A percentile compares a stretch with the other conserved stretches of the same genome.
phyloP scores from a whole-genome alignment of 2,888 invertebrate species.

The Escarpia spicata region DNA sequence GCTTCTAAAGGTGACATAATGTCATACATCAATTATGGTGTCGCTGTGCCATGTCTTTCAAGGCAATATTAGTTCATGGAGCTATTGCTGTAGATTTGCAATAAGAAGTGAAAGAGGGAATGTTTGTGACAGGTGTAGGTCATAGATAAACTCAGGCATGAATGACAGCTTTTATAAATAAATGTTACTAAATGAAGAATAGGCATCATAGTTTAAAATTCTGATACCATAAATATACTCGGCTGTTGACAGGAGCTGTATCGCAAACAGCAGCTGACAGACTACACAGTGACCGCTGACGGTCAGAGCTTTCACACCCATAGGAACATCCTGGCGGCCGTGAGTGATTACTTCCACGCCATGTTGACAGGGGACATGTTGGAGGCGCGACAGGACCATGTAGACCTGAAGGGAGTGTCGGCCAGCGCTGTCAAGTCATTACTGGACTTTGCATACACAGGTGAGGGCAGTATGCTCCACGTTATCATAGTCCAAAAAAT shows the following conservation, averaged over 20 bases:
- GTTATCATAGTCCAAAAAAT: not conserved
- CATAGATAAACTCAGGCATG: no score
- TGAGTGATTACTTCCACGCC: constrained; percentile 36
- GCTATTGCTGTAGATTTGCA: no score
- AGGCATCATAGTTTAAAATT: no score
- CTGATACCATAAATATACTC: not conserved
- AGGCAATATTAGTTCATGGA: no score
- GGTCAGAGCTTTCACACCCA: constrained; percentile 35
- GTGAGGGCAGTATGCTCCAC: not conserved
- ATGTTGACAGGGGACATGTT: constrained; percentile 38
- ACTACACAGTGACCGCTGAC: constrained; percentile 39
- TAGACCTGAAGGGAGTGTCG: constrained; percentile 37
- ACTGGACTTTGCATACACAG: constrained; percentile 37
- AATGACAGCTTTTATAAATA: no score
- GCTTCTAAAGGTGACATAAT: no score
- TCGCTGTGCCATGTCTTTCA: no score
- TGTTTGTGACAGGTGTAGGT: no score
- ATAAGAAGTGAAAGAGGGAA: no score
- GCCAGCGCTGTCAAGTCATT: constrained; percentile 30
- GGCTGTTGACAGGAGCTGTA: constrained; percentile 26
- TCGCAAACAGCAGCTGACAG: constrained; percentile 30
- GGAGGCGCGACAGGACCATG: constrained; percentile 37
- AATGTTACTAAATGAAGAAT: no score
- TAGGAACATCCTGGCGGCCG: constrained; percentile 34
- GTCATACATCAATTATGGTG: no score